Percentiles rank a stretch among this genome's conserved stretches.
Conservation (phyloP, 2,113 vertebrate species). For the Condylura cristata region DNA sequence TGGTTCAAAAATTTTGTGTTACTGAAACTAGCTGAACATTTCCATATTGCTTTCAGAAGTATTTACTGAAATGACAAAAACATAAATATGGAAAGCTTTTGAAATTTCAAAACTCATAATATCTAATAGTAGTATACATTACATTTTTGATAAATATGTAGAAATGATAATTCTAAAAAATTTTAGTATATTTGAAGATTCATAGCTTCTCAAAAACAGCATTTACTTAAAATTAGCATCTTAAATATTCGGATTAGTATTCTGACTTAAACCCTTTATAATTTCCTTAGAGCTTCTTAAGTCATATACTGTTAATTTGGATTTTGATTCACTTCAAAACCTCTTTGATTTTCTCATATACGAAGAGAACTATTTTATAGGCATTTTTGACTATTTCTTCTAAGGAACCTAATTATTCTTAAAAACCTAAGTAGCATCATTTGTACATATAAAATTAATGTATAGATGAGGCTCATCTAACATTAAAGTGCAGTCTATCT, state of each 20-base stretch:
- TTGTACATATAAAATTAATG: constrained; percentile 54
- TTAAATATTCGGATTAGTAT: constrained; percentile 54
- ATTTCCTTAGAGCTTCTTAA: constrained; percentile 44
- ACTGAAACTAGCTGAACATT: constrained; percentile 19
- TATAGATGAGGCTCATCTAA: constrained; percentile 38
- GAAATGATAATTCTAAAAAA: not conserved
- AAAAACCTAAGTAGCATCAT: constrained; percentile 49
- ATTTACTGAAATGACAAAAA: constrained; percentile 36
- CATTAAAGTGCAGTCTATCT: not conserved
- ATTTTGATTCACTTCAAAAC: constrained; percentile 53
- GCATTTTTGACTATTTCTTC: constrained; percentile 24
- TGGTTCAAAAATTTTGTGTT: not conserved
- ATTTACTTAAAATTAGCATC: constrained; percentile 36
- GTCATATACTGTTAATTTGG: constrained; percentile 44
- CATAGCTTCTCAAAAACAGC: constrained; percentile 4
- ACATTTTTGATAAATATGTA: not conserved
- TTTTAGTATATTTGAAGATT: constrained; percentile 51
- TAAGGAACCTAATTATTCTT: constrained; percentile 59
- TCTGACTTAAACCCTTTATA: not conserved
- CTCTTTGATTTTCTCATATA: constrained; percentile 33
- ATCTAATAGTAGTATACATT: constrained; percentile 9
- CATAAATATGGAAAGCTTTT: constrained; percentile 4
- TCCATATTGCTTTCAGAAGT: constrained; percentile 51
- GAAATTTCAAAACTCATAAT: not conserved
- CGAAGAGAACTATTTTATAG: constrained; percentile 56